Evolutionary conservation across 2,888 invertebrate genomes (phyloP).

Genomic region (Tineola bisselliella): DNA sequence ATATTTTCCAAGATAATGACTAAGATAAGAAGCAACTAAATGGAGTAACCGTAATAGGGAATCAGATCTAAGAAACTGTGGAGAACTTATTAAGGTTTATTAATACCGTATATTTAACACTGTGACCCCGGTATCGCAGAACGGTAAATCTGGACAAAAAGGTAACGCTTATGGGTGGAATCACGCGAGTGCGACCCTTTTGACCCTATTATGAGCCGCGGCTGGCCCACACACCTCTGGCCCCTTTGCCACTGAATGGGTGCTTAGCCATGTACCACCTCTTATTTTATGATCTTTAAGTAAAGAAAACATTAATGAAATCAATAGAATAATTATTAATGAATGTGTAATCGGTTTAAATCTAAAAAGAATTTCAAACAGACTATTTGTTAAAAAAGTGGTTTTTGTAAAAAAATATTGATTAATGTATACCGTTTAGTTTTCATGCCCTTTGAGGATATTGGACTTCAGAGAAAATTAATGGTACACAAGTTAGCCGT

Average conservation of each 20-base stretch:
- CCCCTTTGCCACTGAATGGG: conserved; percentile 14
- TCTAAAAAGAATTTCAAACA: too few species aligned
- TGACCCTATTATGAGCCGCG: conserved; percentile 35
- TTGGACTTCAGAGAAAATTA: conserved; percentile 17
- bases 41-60: conserved; percentile 26
- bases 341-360: too few species aligned
- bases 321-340: not conserved
- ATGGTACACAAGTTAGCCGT: conserved; percentile 27
- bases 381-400: too few species aligned
- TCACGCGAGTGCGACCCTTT: conserved; percentile 49
- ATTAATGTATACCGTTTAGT: conserved; percentile 3
- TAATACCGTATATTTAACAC: conserved; percentile 47
- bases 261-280: conserved; percentile 7
- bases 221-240: conserved; percentile 17
- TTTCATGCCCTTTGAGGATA: not conserved
- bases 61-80: conserved; percentile 25
- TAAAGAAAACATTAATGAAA: not conserved
- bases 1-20: conserved; percentile 28
- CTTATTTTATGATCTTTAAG: not conserved
- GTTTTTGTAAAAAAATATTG: too few species aligned
- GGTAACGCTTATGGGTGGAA: conserved; percentile 47
- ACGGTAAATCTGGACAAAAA: conserved; percentile 53
- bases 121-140: conserved; percentile 37
- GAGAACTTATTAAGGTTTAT: conserved; percentile 50
- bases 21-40: conserved; percentile 32